Conservation (phyloP, 2,113 vertebrate genomes). For the Channa argus region DNA sequence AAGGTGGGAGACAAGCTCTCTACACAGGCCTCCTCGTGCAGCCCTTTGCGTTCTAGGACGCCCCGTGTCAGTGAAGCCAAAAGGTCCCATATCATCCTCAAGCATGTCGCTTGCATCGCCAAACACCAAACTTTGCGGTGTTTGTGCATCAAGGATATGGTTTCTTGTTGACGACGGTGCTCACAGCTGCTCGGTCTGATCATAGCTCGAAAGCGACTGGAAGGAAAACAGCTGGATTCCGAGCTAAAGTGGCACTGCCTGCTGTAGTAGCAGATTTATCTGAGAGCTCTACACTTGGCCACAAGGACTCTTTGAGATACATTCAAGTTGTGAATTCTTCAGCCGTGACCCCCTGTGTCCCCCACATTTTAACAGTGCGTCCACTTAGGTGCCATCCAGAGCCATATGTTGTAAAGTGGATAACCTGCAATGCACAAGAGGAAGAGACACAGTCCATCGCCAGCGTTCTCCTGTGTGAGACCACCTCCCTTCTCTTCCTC, state of each 20-base stretch:
- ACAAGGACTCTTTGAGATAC: not conserved
- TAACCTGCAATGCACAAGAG: conserved; percentile 85
- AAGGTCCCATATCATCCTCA: no score
- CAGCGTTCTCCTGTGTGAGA: conserved; percentile 89
- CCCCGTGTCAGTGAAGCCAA: no score
- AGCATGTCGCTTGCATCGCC: no score
- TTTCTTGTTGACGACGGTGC: not conserved
- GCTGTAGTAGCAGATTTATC: no score
- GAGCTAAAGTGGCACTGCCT: no score
- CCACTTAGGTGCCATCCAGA: conserved; percentile 28
- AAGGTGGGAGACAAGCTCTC: no score
- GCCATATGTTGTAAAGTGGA: conserved; percentile 76
- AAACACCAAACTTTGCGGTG: not conserved
- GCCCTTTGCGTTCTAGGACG: no score
- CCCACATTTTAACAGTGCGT: not conserved
- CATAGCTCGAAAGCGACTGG: no score
- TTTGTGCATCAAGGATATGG: not conserved
- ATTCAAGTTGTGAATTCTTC: conserved; percentile 2
- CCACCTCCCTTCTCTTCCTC: conserved; percentile 73
- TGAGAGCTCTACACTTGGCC: no score
- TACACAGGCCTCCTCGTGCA: no score
- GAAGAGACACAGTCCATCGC: conserved; percentile 92
- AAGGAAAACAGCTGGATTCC: not conserved
- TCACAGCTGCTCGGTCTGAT: not conserved
- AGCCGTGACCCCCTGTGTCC: not conserved